These are phyloP conservation scores for Nannoperca obscura DNA, from an alignment of 2,797 vertebrate species.

Conservation along the genomic window DNA sequence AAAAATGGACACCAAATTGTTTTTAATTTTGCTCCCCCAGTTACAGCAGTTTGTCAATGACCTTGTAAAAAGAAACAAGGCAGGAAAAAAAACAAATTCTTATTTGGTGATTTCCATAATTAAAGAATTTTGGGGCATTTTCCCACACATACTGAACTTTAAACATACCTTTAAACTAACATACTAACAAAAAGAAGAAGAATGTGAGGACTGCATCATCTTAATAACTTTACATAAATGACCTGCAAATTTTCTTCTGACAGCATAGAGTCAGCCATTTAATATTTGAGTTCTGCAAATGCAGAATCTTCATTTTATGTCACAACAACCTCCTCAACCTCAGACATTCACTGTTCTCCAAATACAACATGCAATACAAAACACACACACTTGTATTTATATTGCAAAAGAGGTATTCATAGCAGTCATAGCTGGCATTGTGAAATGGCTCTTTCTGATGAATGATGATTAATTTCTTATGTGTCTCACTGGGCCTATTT, in stretches of 20 bases:
- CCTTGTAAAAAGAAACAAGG: neutral
- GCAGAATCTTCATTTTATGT: neutral
- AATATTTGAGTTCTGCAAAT: neutral
- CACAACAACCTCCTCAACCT: neutral
- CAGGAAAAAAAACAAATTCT: neutral
- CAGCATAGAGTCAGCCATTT: neutral
- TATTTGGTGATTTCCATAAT: neutral
- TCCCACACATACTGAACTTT: neutral
- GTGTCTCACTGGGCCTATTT: neutral
- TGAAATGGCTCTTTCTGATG: neutral
- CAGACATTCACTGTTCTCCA: neutral
- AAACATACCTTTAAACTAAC: neutral
- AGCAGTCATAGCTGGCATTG: neutral
- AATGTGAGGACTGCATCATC: neutral
- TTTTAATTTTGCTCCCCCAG: neutral
- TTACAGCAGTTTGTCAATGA: neutral
- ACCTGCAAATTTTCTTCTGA: neutral
- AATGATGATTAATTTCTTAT: neutral
- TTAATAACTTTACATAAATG: neutral
- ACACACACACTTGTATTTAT: neutral
- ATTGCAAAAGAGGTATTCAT: neutral
- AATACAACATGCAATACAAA: conserved; percentile 10
- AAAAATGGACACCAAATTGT: neutral
- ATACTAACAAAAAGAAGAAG: neutral
- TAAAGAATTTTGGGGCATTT: neutral